These are phyloP conservation scores for Crossocerus cetratus DNA, from an alignment of 2,888 invertebrate species.

Conservation along the genomic window DNA sequence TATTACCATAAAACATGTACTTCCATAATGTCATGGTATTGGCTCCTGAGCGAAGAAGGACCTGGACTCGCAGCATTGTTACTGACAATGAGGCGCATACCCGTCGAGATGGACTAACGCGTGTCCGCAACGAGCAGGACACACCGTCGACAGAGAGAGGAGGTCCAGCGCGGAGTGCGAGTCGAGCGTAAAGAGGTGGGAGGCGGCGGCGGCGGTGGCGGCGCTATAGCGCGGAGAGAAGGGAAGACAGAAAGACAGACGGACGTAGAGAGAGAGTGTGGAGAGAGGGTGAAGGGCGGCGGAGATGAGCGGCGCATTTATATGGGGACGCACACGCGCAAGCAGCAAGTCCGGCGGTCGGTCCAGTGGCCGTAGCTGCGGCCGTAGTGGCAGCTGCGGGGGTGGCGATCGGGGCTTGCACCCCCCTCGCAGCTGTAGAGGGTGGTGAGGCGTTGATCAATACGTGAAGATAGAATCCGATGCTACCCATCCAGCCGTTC, in stretches of 20 bases:
- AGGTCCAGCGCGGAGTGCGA: neutral
- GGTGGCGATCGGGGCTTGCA: constrained; percentile 69
- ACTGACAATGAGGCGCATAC: no score
- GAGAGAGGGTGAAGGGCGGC: constrained; percentile 41
- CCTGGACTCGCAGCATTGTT: no score
- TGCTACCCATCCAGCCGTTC: constrained; percentile 72
- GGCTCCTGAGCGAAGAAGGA: no score
- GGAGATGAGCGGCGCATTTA: constrained; percentile 63
- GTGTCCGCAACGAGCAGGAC: no score
- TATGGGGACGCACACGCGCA: constrained; percentile 68
- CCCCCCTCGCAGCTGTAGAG: constrained; percentile 53
- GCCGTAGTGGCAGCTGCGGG: constrained; percentile 70
- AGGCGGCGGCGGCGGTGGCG: no score
- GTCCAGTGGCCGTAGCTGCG: constrained; percentile 76
- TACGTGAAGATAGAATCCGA: constrained; percentile 78
- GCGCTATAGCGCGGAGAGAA: no score
- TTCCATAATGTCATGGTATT: no score
- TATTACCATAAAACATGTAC: no score
- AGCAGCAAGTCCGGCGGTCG: constrained; percentile 71
- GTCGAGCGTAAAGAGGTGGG: no score
- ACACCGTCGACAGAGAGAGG: neutral
- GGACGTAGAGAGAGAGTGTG: no score
- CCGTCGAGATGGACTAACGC: no score
- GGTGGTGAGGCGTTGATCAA: constrained; percentile 77
- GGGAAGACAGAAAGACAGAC: no score